These are phyloP conservation scores for Dipodomys stephensi DNA, from an alignment of 2,113 vertebrate genomes.

Conservation along the genomic window DNA sequence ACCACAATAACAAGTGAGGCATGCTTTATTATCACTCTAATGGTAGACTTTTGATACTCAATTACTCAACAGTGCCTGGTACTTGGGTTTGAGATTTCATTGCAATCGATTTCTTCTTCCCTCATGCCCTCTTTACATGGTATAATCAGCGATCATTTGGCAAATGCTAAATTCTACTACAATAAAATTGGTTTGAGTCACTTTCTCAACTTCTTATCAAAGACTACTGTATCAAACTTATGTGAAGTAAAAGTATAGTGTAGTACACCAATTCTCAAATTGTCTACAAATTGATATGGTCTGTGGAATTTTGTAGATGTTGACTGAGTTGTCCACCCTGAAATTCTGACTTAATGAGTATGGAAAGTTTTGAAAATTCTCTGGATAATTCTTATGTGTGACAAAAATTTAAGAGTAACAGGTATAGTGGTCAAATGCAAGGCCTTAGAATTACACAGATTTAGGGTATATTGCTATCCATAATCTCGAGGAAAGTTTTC, in stretches of 20 bases:
- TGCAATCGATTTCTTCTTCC: constrained; percentile 56
- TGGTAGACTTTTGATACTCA: constrained; percentile 75
- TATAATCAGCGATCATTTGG: constrained; percentile 60
- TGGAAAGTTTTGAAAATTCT: constrained; percentile 35
- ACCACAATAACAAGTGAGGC: constrained; percentile 67
- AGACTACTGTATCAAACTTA: constrained; percentile 34
- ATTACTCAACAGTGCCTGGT: constrained; percentile 65
- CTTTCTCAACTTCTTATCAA: constrained; percentile 22
- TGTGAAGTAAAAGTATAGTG: neutral
- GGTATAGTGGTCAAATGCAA: neutral
- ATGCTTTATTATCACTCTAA: constrained; percentile 76
- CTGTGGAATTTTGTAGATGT: neutral
- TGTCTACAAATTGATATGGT: neutral
- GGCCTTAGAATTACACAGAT: neutral
- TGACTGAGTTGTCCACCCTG: neutral
- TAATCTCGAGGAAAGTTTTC: neutral
- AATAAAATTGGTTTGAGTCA: constrained; percentile 33
- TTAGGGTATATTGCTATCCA: neutral
- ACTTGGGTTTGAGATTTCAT: constrained; percentile 55
- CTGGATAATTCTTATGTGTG: neutral
- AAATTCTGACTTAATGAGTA: constrained; percentile 63
- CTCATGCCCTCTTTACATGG: neutral
- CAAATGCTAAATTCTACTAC: constrained; percentile 54
- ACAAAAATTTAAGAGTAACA: constrained; percentile 35
- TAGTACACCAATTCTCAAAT: constrained; percentile 15